phyloP scores from a whole-genome alignment of 2,888 invertebrate species.

The Tenthredo mesomela region DNA sequence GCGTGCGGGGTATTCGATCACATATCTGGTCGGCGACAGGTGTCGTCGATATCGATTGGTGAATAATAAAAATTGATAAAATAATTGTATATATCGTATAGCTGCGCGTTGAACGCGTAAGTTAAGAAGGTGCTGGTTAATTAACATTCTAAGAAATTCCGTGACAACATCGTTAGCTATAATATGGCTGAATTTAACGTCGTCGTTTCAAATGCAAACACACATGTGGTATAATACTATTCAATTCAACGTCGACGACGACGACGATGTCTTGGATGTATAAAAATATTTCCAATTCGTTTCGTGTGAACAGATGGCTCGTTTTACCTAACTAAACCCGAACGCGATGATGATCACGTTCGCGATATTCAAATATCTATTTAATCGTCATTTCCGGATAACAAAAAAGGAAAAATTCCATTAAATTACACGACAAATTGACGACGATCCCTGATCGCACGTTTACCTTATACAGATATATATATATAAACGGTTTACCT shows the following conservation, averaged over 20 bases:
- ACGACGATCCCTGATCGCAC: neutral
- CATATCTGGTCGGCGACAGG: neutral
- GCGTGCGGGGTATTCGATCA: neutral
- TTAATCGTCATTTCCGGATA: conserved; percentile 16
- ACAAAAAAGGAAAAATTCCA: neutral
- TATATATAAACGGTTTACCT: neutral
- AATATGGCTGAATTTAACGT: conserved; percentile 22
- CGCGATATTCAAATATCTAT: neutral
- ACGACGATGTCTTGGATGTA: conserved; percentile 1
- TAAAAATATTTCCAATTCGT: conserved; percentile 45
- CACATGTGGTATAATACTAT: neutral
- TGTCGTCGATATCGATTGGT: neutral
- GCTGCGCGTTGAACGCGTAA: neutral
- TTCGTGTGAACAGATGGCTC: conserved; percentile 42
- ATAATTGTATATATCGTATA: neutral
- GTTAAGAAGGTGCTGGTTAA: neutral
- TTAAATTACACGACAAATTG: neutral
- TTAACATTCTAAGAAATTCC: conserved; percentile 24
- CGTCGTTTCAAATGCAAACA: conserved; percentile 33
- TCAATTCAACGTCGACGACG: neutral
- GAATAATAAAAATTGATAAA: neutral
- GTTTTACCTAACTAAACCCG: neutral
- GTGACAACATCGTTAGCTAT: conserved; percentile 35
- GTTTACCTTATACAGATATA: neutral
- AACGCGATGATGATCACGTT: neutral